Evolutionary conservation across 1,140 invertebrate genomes (phyloP), one percentile per base, ranked within the genome.

Genomic region (Venturia canescens): DNA sequence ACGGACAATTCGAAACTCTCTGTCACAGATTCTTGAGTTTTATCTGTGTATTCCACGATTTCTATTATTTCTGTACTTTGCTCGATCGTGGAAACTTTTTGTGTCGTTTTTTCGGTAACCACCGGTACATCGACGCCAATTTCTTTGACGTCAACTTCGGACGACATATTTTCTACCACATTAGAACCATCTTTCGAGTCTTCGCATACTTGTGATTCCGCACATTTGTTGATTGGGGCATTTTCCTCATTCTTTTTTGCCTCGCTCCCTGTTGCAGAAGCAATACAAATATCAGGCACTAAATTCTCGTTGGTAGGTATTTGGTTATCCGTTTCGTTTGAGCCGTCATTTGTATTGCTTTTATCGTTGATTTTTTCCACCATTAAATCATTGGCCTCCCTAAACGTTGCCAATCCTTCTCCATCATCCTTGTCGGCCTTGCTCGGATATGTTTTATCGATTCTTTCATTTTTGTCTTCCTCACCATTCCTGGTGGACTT

Each of bases 21-120:
- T 3, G 57, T 74, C 0, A 69, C 50, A 50, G 26, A 48, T n/a
- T 79, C 82, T 13, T 83, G 82, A n/a, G 16, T 76, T 44, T 84
- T 80, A 57, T 84, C 77, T 3, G 44, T 66, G 9, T 84, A 87
- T 29, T 87, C 81, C 50, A 87, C 83, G 3, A 67, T 83, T 27
- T 86, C 75, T 26, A 63, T 84, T 71, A 67, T 79, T 50, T 57
- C 80, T 7, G 50, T 76, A 2, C 11, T 80, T 27, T 23, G 72
- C 34, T 70, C 84, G 9, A n/a, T 7, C 26, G 34, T 82, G 53
- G 18, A 81, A 34, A 27, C 38, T 72, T 1, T 78, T 48, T 13
- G 66, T 60, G 63, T 48, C 50, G 23, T 79, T 16, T 83, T 63
- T 15, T 76, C 66, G 0, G 27, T 71, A 11, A 82, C n/a, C n/a